phyloP scores from a whole-genome alignment of 2,113 vertebrate genomes.

The Ameiurus melas region DNA sequence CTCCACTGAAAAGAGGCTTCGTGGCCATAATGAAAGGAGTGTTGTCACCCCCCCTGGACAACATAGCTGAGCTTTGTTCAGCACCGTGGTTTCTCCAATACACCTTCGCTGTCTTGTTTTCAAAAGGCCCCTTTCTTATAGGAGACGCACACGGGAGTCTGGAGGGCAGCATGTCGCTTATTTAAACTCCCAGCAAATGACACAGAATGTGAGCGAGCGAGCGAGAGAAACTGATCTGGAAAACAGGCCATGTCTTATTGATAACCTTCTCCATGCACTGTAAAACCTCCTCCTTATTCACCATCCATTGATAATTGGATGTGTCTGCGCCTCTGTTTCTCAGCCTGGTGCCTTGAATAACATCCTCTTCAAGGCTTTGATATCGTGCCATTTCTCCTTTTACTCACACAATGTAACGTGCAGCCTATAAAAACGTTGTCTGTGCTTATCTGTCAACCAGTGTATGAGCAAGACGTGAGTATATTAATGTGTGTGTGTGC shows the following conservation, averaged over 20 bases:
- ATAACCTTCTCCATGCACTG: constrained; percentile 21
- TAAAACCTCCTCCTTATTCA: constrained; percentile 31
- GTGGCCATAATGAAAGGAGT: constrained; percentile 44
- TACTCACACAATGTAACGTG: background rate
- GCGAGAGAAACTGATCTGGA: constrained; percentile 20
- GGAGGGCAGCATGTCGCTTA: constrained; percentile 38
- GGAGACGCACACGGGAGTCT: constrained; percentile 12
- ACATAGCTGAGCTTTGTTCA: constrained; percentile 57
- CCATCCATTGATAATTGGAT: constrained; percentile 32
- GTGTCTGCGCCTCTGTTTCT: constrained; percentile 9
- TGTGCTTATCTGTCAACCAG: constrained; percentile 38
- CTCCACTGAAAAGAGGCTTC: constrained; percentile 46
- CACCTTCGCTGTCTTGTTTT: constrained; percentile 50
- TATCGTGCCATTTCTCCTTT: constrained; percentile 24
- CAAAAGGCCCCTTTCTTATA: constrained; percentile 26
- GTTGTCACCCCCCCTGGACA: constrained; percentile 48
- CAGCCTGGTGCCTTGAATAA: constrained; percentile 26
- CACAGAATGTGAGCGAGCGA: background rate
- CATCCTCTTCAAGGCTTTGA: constrained; percentile 42
- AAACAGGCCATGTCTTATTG: constrained; percentile 50
- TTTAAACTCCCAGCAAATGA: constrained; percentile 33
- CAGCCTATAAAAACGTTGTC: constrained; percentile 32
- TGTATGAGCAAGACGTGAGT: constrained; percentile 17
- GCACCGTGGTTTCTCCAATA: constrained; percentile 37
- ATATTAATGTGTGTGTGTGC: constrained; percentile 24